Evolutionary conservation across 2,888 invertebrate genomes (phyloP), one percentile per base, ranked within the genome.

Genomic region (Protonemura montana): DNA sequence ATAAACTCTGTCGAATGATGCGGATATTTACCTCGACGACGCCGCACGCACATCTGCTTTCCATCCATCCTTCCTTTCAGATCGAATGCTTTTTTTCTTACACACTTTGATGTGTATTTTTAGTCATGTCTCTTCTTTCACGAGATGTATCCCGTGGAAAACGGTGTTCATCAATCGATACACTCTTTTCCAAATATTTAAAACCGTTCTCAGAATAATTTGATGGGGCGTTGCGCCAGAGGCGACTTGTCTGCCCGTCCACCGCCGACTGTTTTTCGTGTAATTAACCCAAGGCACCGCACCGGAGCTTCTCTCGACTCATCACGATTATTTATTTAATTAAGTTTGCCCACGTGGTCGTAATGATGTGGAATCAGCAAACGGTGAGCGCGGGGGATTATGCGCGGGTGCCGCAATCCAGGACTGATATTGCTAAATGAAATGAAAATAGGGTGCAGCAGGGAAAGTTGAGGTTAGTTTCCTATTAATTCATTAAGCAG

Each of bases 301-400:
- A 78, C 10, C 13, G 7, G 10, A 6, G 26, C 28, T 6, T 78
- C 13, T 1, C 78, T 78, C 16, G 41, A 7, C 29, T 35, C 82
- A 41, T 82, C 35, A 21, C 25, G 30, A 30, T 82, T 84, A 84
- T 84, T 59, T 84, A 84, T 84, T 84, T 84, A 84, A 76, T 59
- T 84, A 59, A 84, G 59, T 76, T 59, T 28, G 59, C 76, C 59
- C 35, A 77, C 13, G 78, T 35, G 10, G 3, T 76, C 1, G 26
- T 84, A 84, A 84, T 28, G 84, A 84, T 84, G 84, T 76, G 21
- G 28, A 76, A 84, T 84, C 84, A 76, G 84, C 84, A 76, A 59
- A 42, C 76, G 42, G 13, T 16, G 29, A 83, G 25, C 26, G 28
- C 26, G 16, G 42, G 82, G 59, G 84, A 84, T 84, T 84, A 84